Evolutionary conservation across 2,888 invertebrate genomes (phyloP), one percentile per base, ranked within the genome.

Genomic region (Drosophila falleni): DNA sequence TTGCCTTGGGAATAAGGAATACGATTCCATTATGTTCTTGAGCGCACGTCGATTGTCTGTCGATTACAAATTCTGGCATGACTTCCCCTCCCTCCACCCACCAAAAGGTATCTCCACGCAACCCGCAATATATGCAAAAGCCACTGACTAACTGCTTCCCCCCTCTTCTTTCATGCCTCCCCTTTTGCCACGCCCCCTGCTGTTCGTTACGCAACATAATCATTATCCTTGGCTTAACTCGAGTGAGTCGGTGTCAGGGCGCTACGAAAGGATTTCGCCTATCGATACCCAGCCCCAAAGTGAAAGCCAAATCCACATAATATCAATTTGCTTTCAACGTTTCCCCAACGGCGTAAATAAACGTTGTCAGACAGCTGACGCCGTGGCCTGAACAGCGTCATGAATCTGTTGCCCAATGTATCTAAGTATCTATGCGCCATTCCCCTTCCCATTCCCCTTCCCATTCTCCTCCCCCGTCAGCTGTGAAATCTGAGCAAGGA

Each of bases 251-350:
- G 44, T 60, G 64, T 47, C 72, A 56, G 55, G 66, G 56, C 67
- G 31, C 64, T 63, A 68, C 60, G 74, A 85, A 87, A 89, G 87
- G 87, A 89, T 90, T 90, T 78, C 78, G 89, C 80, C 80, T 72
- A 89, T 87, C 85, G 90, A 89, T 90, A 81, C 74, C 80, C 42
- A 19, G 58, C 56, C 33, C 33, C 78, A 74, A 89, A 85, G 88
- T 89, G 88, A 89, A 87, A 90, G 88, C 87, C 80, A 90, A 89
- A 87, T 80, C 88, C 90, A 80, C 88, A 86, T 84, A 80, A 87
- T 91, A 91, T 91, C 91, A 90, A 90, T 91, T 90, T 91, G 82
- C 88, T 84, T 86, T 81, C 84, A 90, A 84, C 76, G 79, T 80
- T 81, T 62, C 68, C 77, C 87, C 87, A 50, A 54, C 67, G 74